These are phyloP conservation scores for Andrena fulva DNA, from an alignment of 2,888 invertebrate species.

Conservation along the genomic window DNA sequence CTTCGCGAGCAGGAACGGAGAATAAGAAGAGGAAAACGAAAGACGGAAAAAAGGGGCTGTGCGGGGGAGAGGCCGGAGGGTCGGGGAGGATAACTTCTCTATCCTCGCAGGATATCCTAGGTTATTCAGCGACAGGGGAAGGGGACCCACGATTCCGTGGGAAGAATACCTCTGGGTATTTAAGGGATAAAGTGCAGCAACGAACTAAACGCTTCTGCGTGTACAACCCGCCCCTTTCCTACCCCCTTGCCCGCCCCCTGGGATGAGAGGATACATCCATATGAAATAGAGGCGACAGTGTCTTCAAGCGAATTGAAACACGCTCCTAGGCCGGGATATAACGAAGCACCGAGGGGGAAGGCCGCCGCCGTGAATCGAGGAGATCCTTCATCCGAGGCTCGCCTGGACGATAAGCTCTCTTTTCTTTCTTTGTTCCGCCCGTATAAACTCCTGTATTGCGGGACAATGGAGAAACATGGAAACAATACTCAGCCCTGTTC, in stretches of 20 bases:
- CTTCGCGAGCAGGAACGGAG: conserved; percentile 64
- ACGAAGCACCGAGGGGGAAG: conserved; percentile 53
- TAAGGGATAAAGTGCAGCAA: conserved; percentile 73
- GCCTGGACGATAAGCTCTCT: conserved; percentile 55
- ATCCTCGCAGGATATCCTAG: conserved; percentile 71
- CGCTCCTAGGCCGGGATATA: conserved; percentile 61
- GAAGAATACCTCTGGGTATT: conserved; percentile 77
- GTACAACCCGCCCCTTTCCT: conserved; percentile 13
- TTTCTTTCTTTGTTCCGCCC: conserved; percentile 21
- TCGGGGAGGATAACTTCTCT: conserved; percentile 65
- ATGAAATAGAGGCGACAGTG: conserved; percentile 68
- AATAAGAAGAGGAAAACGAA: conserved; percentile 42
- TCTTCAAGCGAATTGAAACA: conserved; percentile 73
- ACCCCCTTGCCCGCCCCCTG: neutral
- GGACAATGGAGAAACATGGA: conserved; percentile 40
- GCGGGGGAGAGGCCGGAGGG: neutral
- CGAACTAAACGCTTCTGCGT: conserved; percentile 71
- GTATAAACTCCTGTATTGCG: conserved; percentile 16
- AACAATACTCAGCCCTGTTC: conserved; percentile 43
- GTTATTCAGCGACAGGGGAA: conserved; percentile 62
- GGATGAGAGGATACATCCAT: conserved; percentile 57
- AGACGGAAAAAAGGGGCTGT: conserved; percentile 14
- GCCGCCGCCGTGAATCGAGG: conserved; percentile 22
- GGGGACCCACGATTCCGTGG: conserved; percentile 70
- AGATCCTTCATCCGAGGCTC: conserved; percentile 50